A percentile compares a stretch with the other conserved stretches of the same genome.
phyloP scores from a whole-genome alignment of 2,797 vertebrate species.

The Malacoctenus gilli region DNA sequence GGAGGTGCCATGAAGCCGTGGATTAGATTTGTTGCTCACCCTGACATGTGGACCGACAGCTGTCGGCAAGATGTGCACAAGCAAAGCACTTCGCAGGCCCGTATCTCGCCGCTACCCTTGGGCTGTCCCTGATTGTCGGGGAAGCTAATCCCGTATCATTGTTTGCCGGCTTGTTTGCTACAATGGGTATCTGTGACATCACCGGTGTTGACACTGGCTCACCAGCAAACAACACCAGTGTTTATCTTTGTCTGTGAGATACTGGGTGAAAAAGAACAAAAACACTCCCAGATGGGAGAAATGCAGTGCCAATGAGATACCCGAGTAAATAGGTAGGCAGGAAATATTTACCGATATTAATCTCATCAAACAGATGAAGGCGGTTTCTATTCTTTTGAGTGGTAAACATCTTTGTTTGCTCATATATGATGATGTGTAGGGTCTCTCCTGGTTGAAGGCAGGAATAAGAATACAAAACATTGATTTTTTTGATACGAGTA shows the following conservation, averaged over 20 bases:
- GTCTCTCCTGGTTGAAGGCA: no score
- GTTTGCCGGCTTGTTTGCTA: conserved; percentile 70
- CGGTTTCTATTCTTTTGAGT: conserved; percentile 33
- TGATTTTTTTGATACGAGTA: no score
- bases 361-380: conserved; percentile 74
- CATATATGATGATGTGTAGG: no score
- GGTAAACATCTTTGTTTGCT: conserved; percentile 46
- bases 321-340: conserved; percentile 68
- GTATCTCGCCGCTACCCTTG: conserved; percentile 58
- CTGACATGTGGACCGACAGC: conserved; percentile 72
- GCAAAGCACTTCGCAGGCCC: conserved; percentile 19
- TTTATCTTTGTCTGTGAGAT: conserved; percentile 71
- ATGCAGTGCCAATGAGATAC: conserved; percentile 59
- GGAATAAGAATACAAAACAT: no score
- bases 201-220: conserved; percentile 67
- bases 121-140: conserved; percentile 43
- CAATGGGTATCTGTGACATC: conserved; percentile 77
- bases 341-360: conserved; percentile 78
- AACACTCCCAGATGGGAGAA: conserved; percentile 73
- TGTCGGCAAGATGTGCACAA: conserved; percentile 58
- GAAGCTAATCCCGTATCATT: conserved; percentile 70
- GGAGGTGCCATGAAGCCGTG: conserved; percentile 56
- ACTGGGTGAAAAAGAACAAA: conserved; percentile 66
- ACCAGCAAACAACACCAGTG: conserved; percentile 70
- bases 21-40: conserved; percentile 71